Conservation (phyloP, 2,797 vertebrate species). For the Falco columbarius region DNA sequence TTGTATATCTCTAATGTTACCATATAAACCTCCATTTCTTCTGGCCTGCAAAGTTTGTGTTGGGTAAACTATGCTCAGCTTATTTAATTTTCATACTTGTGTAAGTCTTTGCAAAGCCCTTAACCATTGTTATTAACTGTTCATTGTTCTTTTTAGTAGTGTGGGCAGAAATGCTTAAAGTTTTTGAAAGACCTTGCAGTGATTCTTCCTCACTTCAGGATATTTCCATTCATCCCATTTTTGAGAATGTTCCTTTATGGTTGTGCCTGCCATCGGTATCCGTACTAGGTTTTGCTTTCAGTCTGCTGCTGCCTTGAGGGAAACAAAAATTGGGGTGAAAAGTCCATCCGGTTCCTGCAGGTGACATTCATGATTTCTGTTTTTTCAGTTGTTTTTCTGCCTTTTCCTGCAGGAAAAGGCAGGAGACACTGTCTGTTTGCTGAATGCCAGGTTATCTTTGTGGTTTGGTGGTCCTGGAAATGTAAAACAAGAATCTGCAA, state of each 20-base stretch:
- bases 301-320: background rate
- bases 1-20: background rate
- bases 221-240: background rate
- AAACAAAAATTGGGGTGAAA: background rate
- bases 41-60: background rate
- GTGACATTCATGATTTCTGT: background rate
- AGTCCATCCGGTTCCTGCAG: background rate
- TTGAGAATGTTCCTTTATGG: background rate
- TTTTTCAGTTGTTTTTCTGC: background rate
- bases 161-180: background rate
- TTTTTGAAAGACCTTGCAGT: background rate
- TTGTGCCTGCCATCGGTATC: background rate
- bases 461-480: background rate
- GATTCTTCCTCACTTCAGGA: background rate
- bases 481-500: background rate
- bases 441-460: background rate
- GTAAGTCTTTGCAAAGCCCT: background rate
- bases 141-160: background rate
- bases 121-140: background rate
- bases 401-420: background rate
- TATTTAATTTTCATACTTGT: background rate
- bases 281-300: background rate
- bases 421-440: background rate
- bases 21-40: background rate
- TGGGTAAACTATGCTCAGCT: background rate